Conservation (phyloP, 35 echinoderm and acorn worm species). For the Heliocidaris erythrogramma region DNA sequence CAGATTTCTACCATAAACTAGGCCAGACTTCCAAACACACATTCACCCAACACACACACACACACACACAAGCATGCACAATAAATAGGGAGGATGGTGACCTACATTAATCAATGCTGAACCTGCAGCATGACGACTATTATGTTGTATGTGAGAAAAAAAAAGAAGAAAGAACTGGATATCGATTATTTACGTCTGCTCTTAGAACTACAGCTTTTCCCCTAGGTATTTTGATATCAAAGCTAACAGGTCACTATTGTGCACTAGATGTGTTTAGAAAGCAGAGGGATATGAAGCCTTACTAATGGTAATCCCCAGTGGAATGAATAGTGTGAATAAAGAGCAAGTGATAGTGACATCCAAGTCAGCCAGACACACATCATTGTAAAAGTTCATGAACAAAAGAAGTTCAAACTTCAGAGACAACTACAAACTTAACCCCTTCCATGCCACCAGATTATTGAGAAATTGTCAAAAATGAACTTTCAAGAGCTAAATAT, state of each 20-base stretch:
- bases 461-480: no score
- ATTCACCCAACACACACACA: not conserved
- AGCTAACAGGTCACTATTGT: not conserved
- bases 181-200: not conserved
- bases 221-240: constrained; percentile 1
- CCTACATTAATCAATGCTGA: not conserved
- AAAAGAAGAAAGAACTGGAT: not conserved
- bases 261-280: not conserved
- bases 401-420: no score
- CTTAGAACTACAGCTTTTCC: not conserved
- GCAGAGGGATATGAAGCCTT: not conserved
- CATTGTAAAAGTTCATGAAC: no score
- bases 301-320: not conserved
- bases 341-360: no score
- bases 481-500: no score
- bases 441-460: no score
- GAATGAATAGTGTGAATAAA: not conserved
- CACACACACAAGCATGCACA: not conserved
- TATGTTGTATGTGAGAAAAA: not conserved
- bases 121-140: not conserved
- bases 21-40: not conserved
- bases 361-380: no score
- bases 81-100: not conserved
- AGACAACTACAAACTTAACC: no score
- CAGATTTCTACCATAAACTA: not conserved